These are phyloP conservation scores for Zaprionus tsacasi DNA, from an alignment of 1,140 invertebrate genomes.

Conservation along the genomic window DNA sequence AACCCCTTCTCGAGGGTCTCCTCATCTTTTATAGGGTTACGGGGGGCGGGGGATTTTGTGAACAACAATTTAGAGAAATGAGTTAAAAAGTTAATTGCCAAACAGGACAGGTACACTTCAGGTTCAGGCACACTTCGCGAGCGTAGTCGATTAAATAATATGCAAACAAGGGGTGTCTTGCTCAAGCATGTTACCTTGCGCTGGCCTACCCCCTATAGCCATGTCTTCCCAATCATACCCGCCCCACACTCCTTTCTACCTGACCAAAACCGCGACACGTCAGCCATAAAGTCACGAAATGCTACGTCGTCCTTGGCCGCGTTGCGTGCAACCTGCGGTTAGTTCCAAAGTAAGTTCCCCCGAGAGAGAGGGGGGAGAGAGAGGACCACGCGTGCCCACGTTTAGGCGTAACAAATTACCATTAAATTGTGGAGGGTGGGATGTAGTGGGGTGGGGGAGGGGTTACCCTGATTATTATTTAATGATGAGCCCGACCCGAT, in stretches of 20 bases:
- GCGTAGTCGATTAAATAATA: slow-evolving; percentile 78
- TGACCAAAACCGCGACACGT: slow-evolving; percentile 65
- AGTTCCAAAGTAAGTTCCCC: slow-evolving; percentile 59
- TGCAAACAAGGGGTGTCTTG: slow-evolving; percentile 73
- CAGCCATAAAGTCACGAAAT: slow-evolving; percentile 81
- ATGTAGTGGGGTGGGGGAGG: too few relatives aligned
- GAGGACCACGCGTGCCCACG: slow-evolving; percentile 65
- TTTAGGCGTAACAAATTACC: slow-evolving; percentile 84
- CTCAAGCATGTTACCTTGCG: slow-evolving; percentile 69
- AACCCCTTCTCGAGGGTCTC: neutral
- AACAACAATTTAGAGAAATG: slow-evolving; percentile 61
- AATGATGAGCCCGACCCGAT: slow-evolving; percentile 71
- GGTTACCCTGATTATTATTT: slow-evolving; percentile 72
- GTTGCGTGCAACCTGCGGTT: slow-evolving; percentile 70
- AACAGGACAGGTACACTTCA: slow-evolving; percentile 66
- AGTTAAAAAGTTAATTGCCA: slow-evolving; percentile 83
- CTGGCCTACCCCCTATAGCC: slow-evolving; percentile 13
- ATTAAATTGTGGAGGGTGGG: slow-evolving; percentile 51
- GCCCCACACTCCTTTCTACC: neutral
- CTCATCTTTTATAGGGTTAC: neutral
- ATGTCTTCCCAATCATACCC: neutral
- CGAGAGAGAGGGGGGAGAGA: slow-evolving; percentile 6
- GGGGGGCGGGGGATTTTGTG: slow-evolving; percentile 32
- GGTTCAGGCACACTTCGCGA: slow-evolving; percentile 81
- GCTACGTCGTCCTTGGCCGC: slow-evolving; percentile 33